Evolutionary conservation across 1,140 invertebrate genomes (phyloP).

Genomic region (Drosophila dunni): DNA sequence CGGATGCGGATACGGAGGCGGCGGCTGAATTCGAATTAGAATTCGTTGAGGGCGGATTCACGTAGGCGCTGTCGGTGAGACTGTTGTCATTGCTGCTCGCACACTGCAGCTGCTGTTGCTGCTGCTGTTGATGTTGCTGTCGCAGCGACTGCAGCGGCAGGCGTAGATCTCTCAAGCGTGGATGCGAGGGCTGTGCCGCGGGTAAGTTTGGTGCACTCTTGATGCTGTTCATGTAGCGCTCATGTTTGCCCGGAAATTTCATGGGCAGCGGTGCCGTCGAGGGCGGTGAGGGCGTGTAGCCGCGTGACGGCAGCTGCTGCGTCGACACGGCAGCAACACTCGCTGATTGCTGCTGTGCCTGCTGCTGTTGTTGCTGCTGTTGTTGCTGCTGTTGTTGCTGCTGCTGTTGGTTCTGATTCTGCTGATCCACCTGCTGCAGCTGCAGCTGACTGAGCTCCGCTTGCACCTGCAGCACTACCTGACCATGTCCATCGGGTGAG

Average conservation of each 20-base stretch:
- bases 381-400: constrained; percentile 23
- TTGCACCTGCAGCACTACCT: constrained; percentile 80
- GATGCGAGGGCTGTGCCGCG: constrained; percentile 88
- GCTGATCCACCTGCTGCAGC: constrained; percentile 61
- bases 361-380: background rate
- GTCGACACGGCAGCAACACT: constrained; percentile 49
- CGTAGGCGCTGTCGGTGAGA: constrained; percentile 85
- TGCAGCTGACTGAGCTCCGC: constrained; percentile 86
- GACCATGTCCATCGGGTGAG: constrained; percentile 44
- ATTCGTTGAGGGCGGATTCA: constrained; percentile 80
- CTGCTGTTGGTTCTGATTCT: constrained; percentile 72
- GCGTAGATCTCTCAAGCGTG: constrained; percentile 89
- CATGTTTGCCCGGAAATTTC: constrained; percentile 89
- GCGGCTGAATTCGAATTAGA: constrained; percentile 61
- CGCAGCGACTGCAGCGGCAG: constrained; percentile 86
- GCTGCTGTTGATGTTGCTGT: constrained; percentile 84
- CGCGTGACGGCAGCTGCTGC: constrained; percentile 85
- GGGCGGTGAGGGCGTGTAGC: constrained; percentile 91
- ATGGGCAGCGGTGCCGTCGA: constrained; percentile 92
- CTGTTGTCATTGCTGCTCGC: constrained; percentile 87
- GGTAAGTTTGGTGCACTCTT: constrained; percentile 91
- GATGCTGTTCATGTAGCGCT: constrained; percentile 89
- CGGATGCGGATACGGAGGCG: constrained; percentile 47
- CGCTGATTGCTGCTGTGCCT: background rate
- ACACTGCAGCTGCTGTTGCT: constrained; percentile 85